Base-by-base conservation (phyloP, 2,888 invertebrate genomes). In the Ennomos erosarius region DNA sequence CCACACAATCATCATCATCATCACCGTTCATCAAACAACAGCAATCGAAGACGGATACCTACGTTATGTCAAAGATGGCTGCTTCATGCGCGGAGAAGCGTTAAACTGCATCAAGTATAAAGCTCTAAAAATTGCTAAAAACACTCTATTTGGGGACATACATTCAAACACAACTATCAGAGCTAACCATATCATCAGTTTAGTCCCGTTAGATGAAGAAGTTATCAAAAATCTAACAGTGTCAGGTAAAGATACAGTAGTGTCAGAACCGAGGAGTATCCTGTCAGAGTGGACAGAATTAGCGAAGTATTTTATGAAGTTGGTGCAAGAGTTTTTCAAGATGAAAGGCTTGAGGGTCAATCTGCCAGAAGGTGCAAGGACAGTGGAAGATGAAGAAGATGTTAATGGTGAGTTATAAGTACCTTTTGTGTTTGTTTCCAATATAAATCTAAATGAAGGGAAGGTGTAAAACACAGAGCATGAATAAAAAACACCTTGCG, bases 211-310 rank as follows among this genome's bases (percentile, higher is more conserved):
- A 45, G 90, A 89, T 26, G 79, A 82, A 11, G 88, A 87, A 9
- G 81, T 81, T 0, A 68, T 90, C 6, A 78, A 81, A 11, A 76
- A 75, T 53, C 43, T 87, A 10, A 74, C 79, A 8, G 64, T 79
- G 0, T 73, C 75, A 45, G 84, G 85, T 5, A 78, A 78, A 0
- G 68, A 69, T 1, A 77, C 80, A 5, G 59, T 78, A 0, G 38
- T 75, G 1, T 38, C 68, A 0, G 85, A 88, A 50, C 81, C 86
- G 0, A 86, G 84, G 61, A 82, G 88, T 3, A 84, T 90, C 35
- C 51, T 90, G 34, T 91, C 90, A 0, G 92, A 92, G 59, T 92
- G 92, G 92, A 76, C 90, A 1, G 88, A 91, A 55, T 58, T 92
- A 9, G 88, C 90, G 0, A 90, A 88, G 68, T 91, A 91, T 52